Evolutionary conservation across 2,888 invertebrate genomes (phyloP), one percentile per base, ranked within the genome.

Genomic region (Phoenoteleia sp.): DNA sequence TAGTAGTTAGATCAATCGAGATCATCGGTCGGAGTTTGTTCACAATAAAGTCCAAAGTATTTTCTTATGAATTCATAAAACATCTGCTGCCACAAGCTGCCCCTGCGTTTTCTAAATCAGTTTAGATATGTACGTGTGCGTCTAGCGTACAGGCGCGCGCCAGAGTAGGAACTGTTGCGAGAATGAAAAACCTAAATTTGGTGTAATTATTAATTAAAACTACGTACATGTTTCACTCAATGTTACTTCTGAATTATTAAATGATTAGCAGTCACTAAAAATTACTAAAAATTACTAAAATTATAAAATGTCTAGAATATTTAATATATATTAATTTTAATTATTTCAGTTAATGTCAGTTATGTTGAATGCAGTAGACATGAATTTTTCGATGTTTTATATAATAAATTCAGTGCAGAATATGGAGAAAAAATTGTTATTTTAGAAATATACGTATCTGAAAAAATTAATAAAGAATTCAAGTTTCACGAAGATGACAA

Each of bases 1-100:
- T 45, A 64, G 45, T 64, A 11, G 45, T 45, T 25, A 64, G 64
- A 27, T 64, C 27, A n/a, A 64, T 45, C 45, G 64, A 64, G 64
- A 17, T 64, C 36, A 11, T 45, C 5, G 49, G 47, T 66, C n/a
- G 19, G 1, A 0, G 3, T 66, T 42, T 9, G 42, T 62, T 62
- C n/a, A 25, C 1, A 60, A 39, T 0, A 39, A 60, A 60, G 13
- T 11, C 21, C 13, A 19, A 6, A 5, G 29, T 60, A 21, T 60
- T 13, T 29, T 33, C 33, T 29, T 25, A 29, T 7, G 15, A 21
- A n/a, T 56, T 7, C 27, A 2, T 27, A 15, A 13, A 36, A 39
- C 19, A 11, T 23, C 13, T 39, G 6, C 19, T 60, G 39, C 60
- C 60, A 9, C 36, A n/a, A 60, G 60, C 9, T 60, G n/a, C 60